Evolutionary conservation across 2,888 invertebrate species (phyloP).

Genomic region (Baronia brevicornis): DNA sequence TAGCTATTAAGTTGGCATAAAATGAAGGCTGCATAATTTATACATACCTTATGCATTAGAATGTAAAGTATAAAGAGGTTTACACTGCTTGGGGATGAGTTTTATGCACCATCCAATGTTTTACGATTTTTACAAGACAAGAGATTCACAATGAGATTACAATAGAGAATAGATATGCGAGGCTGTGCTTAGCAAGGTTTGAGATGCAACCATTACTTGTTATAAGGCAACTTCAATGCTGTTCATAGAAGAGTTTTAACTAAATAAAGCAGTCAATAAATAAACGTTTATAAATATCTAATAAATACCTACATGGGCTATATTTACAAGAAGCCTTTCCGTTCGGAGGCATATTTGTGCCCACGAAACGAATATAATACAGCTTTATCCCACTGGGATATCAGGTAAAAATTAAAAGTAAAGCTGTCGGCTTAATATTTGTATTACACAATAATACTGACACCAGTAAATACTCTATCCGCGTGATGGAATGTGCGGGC

Average conservation of each 20-base stretch:
- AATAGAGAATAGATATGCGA: constrained; percentile 57
- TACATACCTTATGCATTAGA: too few relatives aligned
- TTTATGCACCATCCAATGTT: constrained; percentile 69
- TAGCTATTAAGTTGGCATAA: too few relatives aligned
- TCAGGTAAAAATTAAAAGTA: constrained; percentile 71
- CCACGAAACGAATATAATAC: constrained; percentile 73
- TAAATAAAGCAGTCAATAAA: constrained; percentile 76
- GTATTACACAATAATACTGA: constrained; percentile 75
- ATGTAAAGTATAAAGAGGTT: too few relatives aligned
- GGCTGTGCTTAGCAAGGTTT: constrained; percentile 70
- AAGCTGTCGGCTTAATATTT: constrained; percentile 72
- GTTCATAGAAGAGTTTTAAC: constrained; percentile 55
- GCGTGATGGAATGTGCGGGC: constrained; percentile 67
- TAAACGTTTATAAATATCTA: constrained; percentile 77
- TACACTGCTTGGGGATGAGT: constrained; percentile 36
- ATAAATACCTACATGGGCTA: constrained; percentile 75
- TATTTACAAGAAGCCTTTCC: constrained; percentile 73
- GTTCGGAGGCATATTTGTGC: constrained; percentile 62
- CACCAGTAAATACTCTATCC: constrained; percentile 69
- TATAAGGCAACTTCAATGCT: constrained; percentile 55
- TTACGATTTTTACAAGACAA: constrained; percentile 58
- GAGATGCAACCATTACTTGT: constrained; percentile 64
- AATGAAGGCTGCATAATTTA: too few relatives aligned
- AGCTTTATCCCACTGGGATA: constrained; percentile 70
- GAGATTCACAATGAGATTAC: constrained; percentile 73